phyloP scores from a whole-genome alignment of 2,797 vertebrate genomes.

The Coccyzus lansbergi region DNA sequence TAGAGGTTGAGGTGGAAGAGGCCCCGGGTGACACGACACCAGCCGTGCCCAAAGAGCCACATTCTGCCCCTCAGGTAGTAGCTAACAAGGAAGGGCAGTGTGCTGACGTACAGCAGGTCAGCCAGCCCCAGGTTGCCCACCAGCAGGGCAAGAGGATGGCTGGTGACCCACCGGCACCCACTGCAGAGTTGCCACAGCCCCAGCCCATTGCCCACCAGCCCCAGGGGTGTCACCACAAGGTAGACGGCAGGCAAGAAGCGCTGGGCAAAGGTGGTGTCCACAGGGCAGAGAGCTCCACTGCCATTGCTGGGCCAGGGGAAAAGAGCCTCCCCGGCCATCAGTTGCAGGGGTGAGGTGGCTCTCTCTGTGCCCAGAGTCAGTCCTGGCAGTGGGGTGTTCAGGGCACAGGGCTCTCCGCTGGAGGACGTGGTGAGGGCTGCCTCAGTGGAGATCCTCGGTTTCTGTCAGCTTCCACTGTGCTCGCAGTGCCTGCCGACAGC shows the following conservation, averaged over 20 bases:
- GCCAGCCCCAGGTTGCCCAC: slow-evolving; percentile 83
- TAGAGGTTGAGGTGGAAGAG: slow-evolving; percentile 87
- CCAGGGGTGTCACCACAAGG: slow-evolving; percentile 75
- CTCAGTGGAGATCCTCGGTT: rapidly evolving
- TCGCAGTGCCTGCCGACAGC: neutral
- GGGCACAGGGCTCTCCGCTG: rapidly evolving
- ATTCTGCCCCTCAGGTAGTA: slow-evolving; percentile 73
- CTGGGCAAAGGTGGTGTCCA: slow-evolving; percentile 73
- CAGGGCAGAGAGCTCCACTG: neutral
- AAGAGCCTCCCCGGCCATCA: neutral
- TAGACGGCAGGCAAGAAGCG: slow-evolving; percentile 77
- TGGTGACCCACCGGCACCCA: slow-evolving; percentile 38
- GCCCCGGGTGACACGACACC: slow-evolving; percentile 81
- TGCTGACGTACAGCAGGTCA: slow-evolving; percentile 82
- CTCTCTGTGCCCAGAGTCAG: neutral
- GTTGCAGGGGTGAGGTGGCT: neutral
- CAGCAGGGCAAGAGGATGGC: slow-evolving; percentile 74
- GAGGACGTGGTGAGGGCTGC: neutral
- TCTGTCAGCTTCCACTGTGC: neutral
- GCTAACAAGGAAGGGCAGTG: slow-evolving; percentile 82
- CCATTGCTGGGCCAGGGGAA: neutral
- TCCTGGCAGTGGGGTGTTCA: rapidly evolving
- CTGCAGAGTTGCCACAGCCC: slow-evolving; percentile 78
- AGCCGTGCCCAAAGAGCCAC: slow-evolving; percentile 80
- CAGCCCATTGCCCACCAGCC: slow-evolving; percentile 76